Percentiles rank a stretch among this genome's conserved stretches.
These are phyloP conservation scores for Eupithecia subumbrata DNA, from an alignment of 2,888 invertebrate genomes.

Conservation along the genomic window DNA sequence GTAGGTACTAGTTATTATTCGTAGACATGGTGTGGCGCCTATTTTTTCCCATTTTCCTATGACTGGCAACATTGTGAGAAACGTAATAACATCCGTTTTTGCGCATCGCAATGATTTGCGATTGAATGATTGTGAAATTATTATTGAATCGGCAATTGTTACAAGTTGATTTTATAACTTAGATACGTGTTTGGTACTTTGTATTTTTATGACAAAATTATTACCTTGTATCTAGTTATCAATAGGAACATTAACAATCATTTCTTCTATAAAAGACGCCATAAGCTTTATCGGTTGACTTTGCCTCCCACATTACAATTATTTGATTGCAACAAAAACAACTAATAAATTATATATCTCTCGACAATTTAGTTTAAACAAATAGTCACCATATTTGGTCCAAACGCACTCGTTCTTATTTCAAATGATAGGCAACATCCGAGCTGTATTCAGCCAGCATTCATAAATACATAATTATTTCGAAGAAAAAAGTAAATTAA, in stretches of 20 bases:
- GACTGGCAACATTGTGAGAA: constrained; percentile 34
- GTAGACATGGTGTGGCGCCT: constrained; percentile 36
- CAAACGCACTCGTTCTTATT: constrained; percentile 6
- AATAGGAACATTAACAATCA: neutral
- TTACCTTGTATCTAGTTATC: neutral
- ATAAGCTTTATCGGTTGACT: neutral
- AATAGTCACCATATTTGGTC: constrained; percentile 10
- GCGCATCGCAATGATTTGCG: constrained; percentile 21
- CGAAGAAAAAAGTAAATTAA: constrained; percentile 30
- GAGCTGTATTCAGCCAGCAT: constrained; percentile 22
- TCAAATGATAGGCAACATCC: constrained; percentile 17
- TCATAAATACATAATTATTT: constrained; percentile 32
- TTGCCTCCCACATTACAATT: neutral
- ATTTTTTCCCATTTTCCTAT: constrained; percentile 32
- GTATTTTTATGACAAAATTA: constrained; percentile 4
- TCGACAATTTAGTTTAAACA: neutral
- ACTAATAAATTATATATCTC: neutral
- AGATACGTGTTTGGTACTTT: neutral
- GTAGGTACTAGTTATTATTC: constrained; percentile 21
- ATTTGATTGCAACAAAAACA: neutral
- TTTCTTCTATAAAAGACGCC: neutral
- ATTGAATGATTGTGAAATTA: constrained; percentile 23
- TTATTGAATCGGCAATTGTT: constrained; percentile 13
- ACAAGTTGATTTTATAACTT: neutral
- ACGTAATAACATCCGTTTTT: constrained; percentile 22